A percentile compares a stretch with the other conserved stretches of the same genome.
Evolutionary conservation across 2,113 vertebrate genomes (phyloP).

Genomic region (Xenotilapia leptura): DNA sequence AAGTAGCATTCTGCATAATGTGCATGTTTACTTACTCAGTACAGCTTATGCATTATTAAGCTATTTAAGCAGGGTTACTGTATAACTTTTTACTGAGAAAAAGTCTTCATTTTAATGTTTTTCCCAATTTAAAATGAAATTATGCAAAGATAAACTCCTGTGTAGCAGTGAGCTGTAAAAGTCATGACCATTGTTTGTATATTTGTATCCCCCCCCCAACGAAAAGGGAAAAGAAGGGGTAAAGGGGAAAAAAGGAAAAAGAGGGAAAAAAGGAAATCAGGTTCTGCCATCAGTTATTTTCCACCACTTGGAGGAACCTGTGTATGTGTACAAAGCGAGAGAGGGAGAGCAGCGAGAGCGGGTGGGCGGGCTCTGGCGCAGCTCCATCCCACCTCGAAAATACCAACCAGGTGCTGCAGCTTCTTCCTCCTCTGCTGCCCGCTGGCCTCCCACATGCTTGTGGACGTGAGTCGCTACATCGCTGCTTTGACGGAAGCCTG

Average conservation of each 20-base stretch:
- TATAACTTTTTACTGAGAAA: not conserved
- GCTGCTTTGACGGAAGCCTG: not conserved
- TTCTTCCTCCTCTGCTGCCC: not conserved
- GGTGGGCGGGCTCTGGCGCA: conserved; percentile 35
- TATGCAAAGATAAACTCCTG: not conserved
- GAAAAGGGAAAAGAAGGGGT: not conserved
- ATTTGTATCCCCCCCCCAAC: not conserved
- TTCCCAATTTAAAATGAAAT: not conserved
- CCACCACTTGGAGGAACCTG: not conserved
- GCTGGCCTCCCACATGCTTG: not conserved
- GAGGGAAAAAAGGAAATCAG: not conserved
- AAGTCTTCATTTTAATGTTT: not conserved
- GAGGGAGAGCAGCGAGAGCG: not conserved
- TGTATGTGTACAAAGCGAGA: not conserved
- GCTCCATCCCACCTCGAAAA: conserved; percentile 49
- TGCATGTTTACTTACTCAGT: not conserved
- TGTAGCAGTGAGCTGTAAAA: not conserved
- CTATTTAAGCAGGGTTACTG: not conserved
- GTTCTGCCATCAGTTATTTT: not conserved
- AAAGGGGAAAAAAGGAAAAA: not conserved
- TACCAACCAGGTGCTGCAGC: conserved; percentile 64
- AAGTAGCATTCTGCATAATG: not conserved
- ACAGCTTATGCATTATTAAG: not conserved
- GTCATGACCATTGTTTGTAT: not conserved
- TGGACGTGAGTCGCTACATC: not conserved